A percentile compares a stretch with the other conserved stretches of the same genome.
These are phyloP conservation scores for Atlantisia rogersi DNA, from an alignment of 2,113 vertebrate species.

Conservation along the genomic window DNA sequence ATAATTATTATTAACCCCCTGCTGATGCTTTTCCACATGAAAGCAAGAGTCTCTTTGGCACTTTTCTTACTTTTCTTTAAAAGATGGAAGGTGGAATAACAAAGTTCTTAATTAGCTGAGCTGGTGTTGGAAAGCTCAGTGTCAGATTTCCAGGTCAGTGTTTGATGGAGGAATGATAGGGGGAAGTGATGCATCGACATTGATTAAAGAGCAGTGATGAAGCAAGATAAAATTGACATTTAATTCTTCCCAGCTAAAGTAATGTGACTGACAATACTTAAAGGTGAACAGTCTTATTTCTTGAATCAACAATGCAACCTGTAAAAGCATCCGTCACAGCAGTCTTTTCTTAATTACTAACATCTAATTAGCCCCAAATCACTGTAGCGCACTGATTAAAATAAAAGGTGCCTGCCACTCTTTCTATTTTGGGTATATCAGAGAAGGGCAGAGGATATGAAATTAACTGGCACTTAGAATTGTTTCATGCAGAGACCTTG, in stretches of 20 bases:
- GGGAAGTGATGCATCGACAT: conserved; percentile 67
- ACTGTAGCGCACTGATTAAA: not conserved
- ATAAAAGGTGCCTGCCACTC: not conserved
- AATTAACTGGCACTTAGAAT: conserved; percentile 16
- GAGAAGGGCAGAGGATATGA: not conserved
- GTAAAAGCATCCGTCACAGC: conserved; percentile 37
- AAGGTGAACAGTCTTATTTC: conserved; percentile 56
- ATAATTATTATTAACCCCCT: conserved; percentile 71
- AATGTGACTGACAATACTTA: conserved; percentile 61
- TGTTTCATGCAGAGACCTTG: not conserved
- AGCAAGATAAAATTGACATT: conserved; percentile 79
- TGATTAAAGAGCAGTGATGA: conserved; percentile 81
- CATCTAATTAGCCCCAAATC: conserved; percentile 48
- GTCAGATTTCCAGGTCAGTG: conserved; percentile 75
- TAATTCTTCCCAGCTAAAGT: conserved; percentile 63
- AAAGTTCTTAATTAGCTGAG: conserved; percentile 74
- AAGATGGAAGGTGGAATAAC: conserved; percentile 65
- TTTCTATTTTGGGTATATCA: not conserved
- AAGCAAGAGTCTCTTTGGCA: conserved; percentile 55
- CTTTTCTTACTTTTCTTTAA: conserved; percentile 46
- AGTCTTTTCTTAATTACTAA: conserved; percentile 43
- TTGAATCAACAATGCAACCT: conserved; percentile 58
- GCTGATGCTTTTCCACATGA: conserved; percentile 60
- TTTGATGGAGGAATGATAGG: conserved; percentile 73
- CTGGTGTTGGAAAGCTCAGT: conserved; percentile 67